Percentiles rank a stretch among this genome's conserved stretches.
Conservation (phyloP, 2,113 vertebrate genomes). For the Corvus hawaiiensis region DNA sequence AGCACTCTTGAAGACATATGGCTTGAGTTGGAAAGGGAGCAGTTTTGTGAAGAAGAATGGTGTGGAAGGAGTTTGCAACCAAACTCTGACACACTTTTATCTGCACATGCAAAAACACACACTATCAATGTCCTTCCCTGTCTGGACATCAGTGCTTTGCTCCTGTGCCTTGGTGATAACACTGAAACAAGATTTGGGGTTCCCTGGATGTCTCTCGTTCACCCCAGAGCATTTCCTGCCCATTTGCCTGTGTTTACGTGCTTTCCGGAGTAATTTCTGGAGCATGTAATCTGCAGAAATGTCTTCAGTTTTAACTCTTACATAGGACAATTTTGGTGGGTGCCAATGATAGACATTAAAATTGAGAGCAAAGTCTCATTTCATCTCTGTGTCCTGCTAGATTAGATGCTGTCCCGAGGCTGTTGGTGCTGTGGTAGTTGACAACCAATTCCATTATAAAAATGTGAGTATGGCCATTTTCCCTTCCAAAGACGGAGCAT, state of each 20-base stretch:
- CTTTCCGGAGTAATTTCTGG: neutral
- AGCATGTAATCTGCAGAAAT: neutral
- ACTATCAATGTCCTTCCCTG: neutral
- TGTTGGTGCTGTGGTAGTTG: neutral
- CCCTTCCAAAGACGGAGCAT: neutral
- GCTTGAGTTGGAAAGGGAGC: neutral
- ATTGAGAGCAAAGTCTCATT: neutral
- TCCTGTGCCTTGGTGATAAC: neutral
- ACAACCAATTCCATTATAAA: neutral
- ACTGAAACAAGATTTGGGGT: neutral
- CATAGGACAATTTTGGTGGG: neutral
- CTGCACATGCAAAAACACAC: neutral
- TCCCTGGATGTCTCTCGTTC: neutral
- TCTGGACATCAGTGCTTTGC: neutral
- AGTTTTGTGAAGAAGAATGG: neutral
- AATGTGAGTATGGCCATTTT: neutral
- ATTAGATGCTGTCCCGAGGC: neutral
- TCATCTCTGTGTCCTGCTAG: neutral
- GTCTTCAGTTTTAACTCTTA: neutral
- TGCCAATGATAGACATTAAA: neutral
- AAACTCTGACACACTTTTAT: neutral
- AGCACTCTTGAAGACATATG: neutral
- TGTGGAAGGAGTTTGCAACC: neutral
- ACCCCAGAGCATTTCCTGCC: neutral
- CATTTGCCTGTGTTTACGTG: rapidly evolving